Base-by-base conservation (phyloP, 37 sponge, comb jelly and placozoan species). In the Geodia barretti region DNA sequence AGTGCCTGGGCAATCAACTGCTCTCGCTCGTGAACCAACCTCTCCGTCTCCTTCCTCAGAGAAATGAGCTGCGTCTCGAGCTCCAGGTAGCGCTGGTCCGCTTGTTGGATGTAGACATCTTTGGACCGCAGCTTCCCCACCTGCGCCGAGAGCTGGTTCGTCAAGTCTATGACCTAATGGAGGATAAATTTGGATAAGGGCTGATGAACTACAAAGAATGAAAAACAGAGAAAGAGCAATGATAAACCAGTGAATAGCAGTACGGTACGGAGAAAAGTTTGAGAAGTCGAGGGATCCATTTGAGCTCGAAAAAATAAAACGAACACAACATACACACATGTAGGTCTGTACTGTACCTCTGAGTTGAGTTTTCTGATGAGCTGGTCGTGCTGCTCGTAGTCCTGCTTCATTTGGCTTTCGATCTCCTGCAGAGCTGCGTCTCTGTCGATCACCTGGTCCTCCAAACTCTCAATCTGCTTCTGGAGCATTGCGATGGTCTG, bases 371-470 rank as follows among this genome's bases (percentile, higher is more conserved):
- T 47, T 7, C 54, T 47, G 54, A 47, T 47, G 54, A 47, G 54
- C n/a, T 30, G n/a, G 67, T 87, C 60, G 41, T 87, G 87, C 60
- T 37, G 11, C 29, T 74, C 75, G 38, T 73, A 87, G 54, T 87
- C 87, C 26, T 73, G 25, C 67, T 80, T 74, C 87, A 87, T 87
- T 43, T 80, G 74, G 2, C 39, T 17, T n/a, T 87, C 81, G n/a
- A 87, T 87, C 39, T 87, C 87, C 23, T 80, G 73, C 19, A 87
- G 62, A 24, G 87, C 87, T 24, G 59, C 33, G 41, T 87, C 87
- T 41, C 87, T 43, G 34, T 72, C 87, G 25, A 86, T 72, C 42
- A 86, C 86, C 61, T 84, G 76, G 40, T 87, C 87, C 42, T 87
- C 75, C 62, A 79, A 64, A 17, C 3, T 75, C 36, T 79, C 87